Percentiles rank a stretch among this genome's conserved stretches.
Conservation (phyloP, 2,113 vertebrate genomes). For the Paratilapia polleni region DNA sequence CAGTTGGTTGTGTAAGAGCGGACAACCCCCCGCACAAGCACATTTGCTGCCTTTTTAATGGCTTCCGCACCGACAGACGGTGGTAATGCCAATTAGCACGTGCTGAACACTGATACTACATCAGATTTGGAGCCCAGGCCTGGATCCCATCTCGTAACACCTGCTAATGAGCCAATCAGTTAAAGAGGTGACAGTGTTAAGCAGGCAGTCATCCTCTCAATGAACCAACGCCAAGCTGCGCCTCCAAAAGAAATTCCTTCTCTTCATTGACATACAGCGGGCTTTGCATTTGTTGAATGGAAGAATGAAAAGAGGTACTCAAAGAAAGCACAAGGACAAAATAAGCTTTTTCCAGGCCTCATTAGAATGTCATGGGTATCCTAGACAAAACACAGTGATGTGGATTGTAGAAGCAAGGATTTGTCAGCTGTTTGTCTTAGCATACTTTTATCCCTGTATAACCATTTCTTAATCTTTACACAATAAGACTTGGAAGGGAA, state of each 20-base stretch:
- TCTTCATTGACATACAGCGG: slow-evolving; percentile 31
- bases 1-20: slow-evolving; percentile 29
- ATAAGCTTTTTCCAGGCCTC: slow-evolving; percentile 52
- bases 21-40: neutral
- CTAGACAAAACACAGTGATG: slow-evolving; percentile 23
- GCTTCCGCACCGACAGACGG: slow-evolving; percentile 45
- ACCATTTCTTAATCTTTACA: slow-evolving; percentile 2
- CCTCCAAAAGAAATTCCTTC: slow-evolving; percentile 48
- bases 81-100: slow-evolving; percentile 75
- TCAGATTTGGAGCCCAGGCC: slow-evolving; percentile 49
- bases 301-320: slow-evolving; percentile 41
- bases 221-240: slow-evolving; percentile 34
- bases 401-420: slow-evolving; percentile 28
- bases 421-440: slow-evolving; percentile 28
- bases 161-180: slow-evolving; percentile 78
- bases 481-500: neutral
- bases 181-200: slow-evolving; percentile 52
- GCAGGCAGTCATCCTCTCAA: slow-evolving; percentile 21
- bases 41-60: slow-evolving; percentile 63
- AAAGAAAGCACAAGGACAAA: slow-evolving; percentile 49
- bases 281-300: slow-evolving; percentile 42
- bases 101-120: slow-evolving; percentile 69
- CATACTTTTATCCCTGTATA: slow-evolving; percentile 23
- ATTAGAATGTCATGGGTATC: slow-evolving; percentile 55
- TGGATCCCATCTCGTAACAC: slow-evolving; percentile 72